phyloP scores from a whole-genome alignment of 2,113 vertebrate species.

The Dipodomys spectabilis region DNA sequence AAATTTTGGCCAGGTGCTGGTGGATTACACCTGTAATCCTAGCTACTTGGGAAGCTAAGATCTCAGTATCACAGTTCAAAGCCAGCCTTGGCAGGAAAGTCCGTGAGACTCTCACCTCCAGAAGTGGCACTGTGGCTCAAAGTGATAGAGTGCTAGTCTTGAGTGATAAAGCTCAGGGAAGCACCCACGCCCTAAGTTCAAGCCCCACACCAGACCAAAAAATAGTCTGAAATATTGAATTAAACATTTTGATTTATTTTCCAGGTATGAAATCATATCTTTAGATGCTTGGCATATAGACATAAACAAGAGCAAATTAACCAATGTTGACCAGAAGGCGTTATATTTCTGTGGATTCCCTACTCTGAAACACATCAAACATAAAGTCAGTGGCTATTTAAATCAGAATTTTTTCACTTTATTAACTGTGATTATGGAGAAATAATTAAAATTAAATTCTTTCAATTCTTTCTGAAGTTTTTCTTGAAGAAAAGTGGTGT shows the following conservation, averaged over 20 bases:
- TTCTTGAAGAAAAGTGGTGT: constrained; percentile 95
- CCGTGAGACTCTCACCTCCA: too few species aligned
- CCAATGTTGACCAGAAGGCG: constrained; percentile 89
- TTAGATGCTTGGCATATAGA: constrained; percentile 95
- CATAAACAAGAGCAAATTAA: constrained; percentile 88
- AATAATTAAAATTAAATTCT: constrained; percentile 65
- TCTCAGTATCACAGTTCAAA: too few species aligned
- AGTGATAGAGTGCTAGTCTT: too few species aligned
- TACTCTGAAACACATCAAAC: constrained; percentile 95
- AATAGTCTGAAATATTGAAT: constrained; percentile 45
- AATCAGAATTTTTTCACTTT: constrained; percentile 44
- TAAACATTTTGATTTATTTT: constrained; percentile 76
- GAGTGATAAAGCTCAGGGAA: too few species aligned
- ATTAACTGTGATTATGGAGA: constrained; percentile 37
- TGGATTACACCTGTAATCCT: too few species aligned
- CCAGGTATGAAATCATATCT: constrained; percentile 90
- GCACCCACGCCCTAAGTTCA: too few species aligned
- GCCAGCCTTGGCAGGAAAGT: too few species aligned
- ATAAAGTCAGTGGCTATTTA: constrained; percentile 90
- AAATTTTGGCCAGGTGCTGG: too few species aligned
- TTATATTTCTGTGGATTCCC: constrained; percentile 99
- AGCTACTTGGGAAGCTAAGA: too few species aligned
- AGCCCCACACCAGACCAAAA: constrained; percentile 17
- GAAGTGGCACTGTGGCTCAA: too few species aligned
- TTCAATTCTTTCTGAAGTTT: constrained; percentile 88